Percentiles rank a stretch among this genome's conserved stretches.
Conservation (phyloP, 2,888 invertebrate species). For the Priocnemis perturbator region DNA sequence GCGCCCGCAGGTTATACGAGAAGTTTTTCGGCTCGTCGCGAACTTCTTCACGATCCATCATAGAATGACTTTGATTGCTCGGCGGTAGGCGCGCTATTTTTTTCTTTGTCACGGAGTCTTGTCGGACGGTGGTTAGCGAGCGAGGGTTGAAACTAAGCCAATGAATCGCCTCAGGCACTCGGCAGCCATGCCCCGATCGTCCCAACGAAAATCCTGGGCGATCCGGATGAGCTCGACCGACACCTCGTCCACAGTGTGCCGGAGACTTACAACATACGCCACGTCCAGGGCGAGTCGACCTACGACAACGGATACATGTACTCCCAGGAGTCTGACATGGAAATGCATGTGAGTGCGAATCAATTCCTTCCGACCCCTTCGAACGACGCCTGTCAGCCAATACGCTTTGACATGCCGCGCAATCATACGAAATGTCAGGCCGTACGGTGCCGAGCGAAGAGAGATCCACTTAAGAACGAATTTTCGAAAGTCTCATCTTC, state of each 20-base stretch:
- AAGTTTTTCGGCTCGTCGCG: neutral
- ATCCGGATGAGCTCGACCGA: constrained; percentile 90
- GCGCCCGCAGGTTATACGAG: neutral
- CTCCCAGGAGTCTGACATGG: constrained; percentile 76
- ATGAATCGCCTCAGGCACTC: constrained; percentile 76
- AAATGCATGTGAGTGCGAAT: constrained; percentile 76
- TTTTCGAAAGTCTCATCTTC: neutral
- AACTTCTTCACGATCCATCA: too few species aligned
- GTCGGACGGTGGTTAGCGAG: too few species aligned
- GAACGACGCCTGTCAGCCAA: neutral
- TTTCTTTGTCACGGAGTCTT: too few species aligned
- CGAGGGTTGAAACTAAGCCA: too few species aligned
- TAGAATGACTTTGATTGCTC: too few species aligned
- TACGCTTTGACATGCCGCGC: too few species aligned
- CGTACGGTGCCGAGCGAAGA: too few species aligned
- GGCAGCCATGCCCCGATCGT: constrained; percentile 91
- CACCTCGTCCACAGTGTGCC: constrained; percentile 89
- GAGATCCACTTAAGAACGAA: too few species aligned
- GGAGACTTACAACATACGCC: constrained; percentile 77
- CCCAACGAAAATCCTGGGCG: constrained; percentile 92
- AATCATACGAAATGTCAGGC: too few species aligned
- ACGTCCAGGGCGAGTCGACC: constrained; percentile 57
- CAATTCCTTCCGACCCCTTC: neutral
- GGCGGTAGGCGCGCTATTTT: too few species aligned
- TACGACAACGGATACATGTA: constrained; percentile 76